A percentile compares a stretch with the other conserved stretches of the same genome.
Conservation (phyloP, 2,888 invertebrate species). For the Lochmaea crataegi region DNA sequence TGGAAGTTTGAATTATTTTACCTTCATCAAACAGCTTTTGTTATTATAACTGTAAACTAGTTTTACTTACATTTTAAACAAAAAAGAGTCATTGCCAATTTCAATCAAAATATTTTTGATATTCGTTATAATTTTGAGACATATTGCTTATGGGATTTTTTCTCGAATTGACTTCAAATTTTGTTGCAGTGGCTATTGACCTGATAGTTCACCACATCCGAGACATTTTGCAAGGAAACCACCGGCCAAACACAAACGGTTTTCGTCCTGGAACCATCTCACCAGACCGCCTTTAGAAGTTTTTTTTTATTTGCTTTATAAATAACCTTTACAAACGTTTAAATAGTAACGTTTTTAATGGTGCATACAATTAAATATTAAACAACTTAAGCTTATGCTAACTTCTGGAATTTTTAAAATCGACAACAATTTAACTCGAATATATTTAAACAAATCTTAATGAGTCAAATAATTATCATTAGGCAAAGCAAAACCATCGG, state of each 20-base stretch:
- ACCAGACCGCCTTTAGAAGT: constrained; percentile 58
- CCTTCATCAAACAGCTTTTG: no score
- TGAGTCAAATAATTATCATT: no score
- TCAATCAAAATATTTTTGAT: background rate
- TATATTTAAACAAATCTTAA: background rate
- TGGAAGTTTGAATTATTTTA: no score
- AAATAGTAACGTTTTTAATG: background rate
- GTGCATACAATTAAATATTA: background rate
- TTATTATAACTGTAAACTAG: no score
- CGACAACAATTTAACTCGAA: background rate
- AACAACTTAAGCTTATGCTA: background rate
- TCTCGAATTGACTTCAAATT: constrained; percentile 46
- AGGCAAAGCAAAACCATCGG: no score
- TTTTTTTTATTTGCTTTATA: constrained; percentile 21
- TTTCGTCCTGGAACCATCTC: constrained; percentile 23
- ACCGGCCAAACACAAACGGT: constrained; percentile 63
- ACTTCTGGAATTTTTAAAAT: background rate
- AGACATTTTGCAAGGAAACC: constrained; percentile 83
- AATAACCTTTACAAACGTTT: background rate
- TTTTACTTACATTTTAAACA: no score
- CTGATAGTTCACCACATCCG: constrained; percentile 99
- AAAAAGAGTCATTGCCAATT: constrained; percentile 7
- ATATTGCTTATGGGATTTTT: constrained; percentile 18
- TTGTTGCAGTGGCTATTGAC: constrained; percentile 98
- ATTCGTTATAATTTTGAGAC: constrained; percentile 12